Evolutionary conservation across 2,797 vertebrate species (phyloP).

Genomic region (Dermochelys coriacea): DNA sequence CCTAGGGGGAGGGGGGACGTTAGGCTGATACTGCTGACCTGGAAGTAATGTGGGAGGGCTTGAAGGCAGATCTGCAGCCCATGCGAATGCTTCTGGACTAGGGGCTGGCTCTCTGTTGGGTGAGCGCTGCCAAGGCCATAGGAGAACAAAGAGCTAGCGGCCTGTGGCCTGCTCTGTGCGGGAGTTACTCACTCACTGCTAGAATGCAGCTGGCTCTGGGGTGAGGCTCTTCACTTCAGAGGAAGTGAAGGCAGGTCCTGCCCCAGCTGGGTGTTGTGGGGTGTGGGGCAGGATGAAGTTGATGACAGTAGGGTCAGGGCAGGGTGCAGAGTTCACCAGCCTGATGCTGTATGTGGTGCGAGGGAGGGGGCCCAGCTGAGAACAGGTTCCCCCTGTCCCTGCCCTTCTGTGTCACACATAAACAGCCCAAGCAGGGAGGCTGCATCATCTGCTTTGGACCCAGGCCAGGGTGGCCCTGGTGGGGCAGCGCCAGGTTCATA

Average conservation of each 20-base stretch:
- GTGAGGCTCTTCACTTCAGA: not conserved
- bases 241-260: not conserved
- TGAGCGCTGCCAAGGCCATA: not conserved
- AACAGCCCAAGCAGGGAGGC: not conserved
- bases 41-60: not conserved
- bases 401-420: conserved; percentile 22
- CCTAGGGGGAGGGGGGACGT: not conserved
- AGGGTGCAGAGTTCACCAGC: not conserved
- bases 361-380: not conserved
- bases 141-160: not conserved
- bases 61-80: not conserved
- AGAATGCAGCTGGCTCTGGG: not conserved
- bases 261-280: not conserved
- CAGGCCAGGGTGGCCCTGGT: not conserved
- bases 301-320: not conserved
- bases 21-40: not conserved
- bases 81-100: not conserved
- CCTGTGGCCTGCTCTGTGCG: not conserved
- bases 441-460: conserved; percentile 17
- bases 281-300: not conserved
- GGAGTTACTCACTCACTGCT: not conserved
- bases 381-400: conserved; percentile 43
- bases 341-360: not conserved
- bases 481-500: conserved; percentile 10
- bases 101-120: not conserved